These are phyloP conservation scores for Allacma fusca DNA, from an alignment of 2,888 invertebrate species.

Conservation along the genomic window DNA sequence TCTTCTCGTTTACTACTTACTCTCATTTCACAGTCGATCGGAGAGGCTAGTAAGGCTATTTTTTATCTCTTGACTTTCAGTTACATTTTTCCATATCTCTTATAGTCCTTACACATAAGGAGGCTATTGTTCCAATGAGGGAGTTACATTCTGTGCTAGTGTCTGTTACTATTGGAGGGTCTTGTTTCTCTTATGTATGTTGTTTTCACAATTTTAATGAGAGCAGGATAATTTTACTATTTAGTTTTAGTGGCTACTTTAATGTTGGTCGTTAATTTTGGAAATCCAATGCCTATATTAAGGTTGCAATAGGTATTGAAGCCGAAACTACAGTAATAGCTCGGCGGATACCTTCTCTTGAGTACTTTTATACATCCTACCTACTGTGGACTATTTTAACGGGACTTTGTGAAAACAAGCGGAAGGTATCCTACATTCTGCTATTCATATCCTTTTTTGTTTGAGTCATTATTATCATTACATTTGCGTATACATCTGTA, in stretches of 20 bases:
- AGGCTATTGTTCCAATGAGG: background rate
- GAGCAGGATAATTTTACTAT: constrained; percentile 6
- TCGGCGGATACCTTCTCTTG: too few species aligned
- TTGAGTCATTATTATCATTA: background rate
- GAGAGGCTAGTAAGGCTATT: background rate
- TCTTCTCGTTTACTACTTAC: background rate
- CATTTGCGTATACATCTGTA: background rate
- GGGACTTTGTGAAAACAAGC: background rate
- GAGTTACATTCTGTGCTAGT: too few species aligned
- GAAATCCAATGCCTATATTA: background rate
- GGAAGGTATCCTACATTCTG: too few species aligned
- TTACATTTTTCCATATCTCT: too few species aligned
- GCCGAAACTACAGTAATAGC: too few species aligned
- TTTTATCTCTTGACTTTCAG: background rate
- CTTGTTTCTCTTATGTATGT: background rate
- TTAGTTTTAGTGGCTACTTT: background rate
- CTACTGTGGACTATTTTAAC: background rate
- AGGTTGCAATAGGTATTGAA: too few species aligned
- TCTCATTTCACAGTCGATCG: constrained; percentile 32
- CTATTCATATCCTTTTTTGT: background rate
- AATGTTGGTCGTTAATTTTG: constrained; percentile 1
- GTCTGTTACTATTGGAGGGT: background rate
- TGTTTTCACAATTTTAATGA: background rate
- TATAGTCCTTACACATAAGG: too few species aligned
- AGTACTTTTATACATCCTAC: too few species aligned